Base-by-base conservation (phyloP, 2,797 vertebrate species). In the Lepilemur septentrionalis region DNA sequence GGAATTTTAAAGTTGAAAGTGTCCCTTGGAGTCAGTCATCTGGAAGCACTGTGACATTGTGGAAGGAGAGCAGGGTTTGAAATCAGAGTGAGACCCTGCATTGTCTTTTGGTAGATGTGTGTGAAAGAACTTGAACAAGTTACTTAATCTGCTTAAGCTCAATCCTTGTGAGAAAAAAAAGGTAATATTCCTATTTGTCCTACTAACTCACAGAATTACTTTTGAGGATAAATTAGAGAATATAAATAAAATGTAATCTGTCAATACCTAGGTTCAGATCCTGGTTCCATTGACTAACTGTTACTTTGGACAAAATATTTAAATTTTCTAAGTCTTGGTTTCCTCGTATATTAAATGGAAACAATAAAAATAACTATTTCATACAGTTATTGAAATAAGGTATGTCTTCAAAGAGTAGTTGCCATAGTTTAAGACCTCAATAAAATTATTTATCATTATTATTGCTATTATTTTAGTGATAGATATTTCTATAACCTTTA, bases 251-350 rank as follows among this genome's bases (percentile, higher is more conserved):
- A 91, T 52, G 15, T 35, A 63, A 43, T 32, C 59, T 63, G 5
- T 50, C 50, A 41, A 61, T 41, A 80, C 13, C 23, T 30, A 48
- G 17, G 30, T 61, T 90, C 63, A 67, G 52, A 88, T 84, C 12
- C 22, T 72, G 59, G 32, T 94, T 93, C 46, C 4, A 48, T 38
- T 81, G 38, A 80, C 23, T 86, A 50, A 46, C 20, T 48, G 1
- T 69, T 83, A 55, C 2, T 18, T 12, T 48, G 28, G 18, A 75
- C 28, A 93, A 84, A 90, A 84, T 35, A 86, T n/a, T 92, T 79
- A 83, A 38, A 61, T n/a, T 90, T 94, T 85, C 46, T 73, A 70
- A 91, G 65, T 72, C 57, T 81, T 88, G 32, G 18, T 88, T 94
- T 96, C 20, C 7, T 91, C 57, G 38, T 73, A 63, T 43, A 61